A percentile compares a stretch with the other conserved stretches of the same genome.
phyloP scores from a whole-genome alignment of 2,888 invertebrate genomes.

The Machimus rusticus region DNA sequence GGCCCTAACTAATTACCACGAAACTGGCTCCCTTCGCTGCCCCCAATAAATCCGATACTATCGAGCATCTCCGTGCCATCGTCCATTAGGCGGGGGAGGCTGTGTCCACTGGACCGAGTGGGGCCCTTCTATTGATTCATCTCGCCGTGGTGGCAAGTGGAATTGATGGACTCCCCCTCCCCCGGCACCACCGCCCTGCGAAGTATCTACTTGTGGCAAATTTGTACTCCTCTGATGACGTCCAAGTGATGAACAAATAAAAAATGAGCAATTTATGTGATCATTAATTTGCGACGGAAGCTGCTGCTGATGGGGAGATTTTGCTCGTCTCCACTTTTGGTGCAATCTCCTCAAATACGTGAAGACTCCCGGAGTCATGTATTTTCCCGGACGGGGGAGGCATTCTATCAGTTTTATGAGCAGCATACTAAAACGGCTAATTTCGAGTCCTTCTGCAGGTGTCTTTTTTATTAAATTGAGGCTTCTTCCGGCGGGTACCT shows the following conservation, averaged over 20 bases:
- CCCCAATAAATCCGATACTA: background rate
- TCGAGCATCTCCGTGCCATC: background rate
- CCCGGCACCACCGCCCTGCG: background rate
- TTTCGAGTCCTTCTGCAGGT: background rate
- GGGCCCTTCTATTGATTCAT: constrained; percentile 26
- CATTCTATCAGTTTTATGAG: constrained; percentile 4
- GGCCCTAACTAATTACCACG: background rate
- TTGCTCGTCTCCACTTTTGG: background rate
- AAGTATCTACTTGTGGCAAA: constrained; percentile 11
- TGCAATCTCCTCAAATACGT: background rate
- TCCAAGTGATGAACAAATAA: constrained; percentile 41
- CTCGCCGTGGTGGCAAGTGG: background rate
- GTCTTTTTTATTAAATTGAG: constrained; percentile 23
- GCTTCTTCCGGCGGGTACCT: background rate
- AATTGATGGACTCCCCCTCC: background rate
- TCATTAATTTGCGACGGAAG: constrained; percentile 30
- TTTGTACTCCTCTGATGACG: constrained; percentile 17
- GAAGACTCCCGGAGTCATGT: background rate
- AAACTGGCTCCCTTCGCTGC: background rate
- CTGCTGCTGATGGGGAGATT: constrained; percentile 25
- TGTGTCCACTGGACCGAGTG: background rate
- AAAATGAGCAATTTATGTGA: constrained; percentile 42
- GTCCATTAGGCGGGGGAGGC: background rate
- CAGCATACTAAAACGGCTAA: background rate
- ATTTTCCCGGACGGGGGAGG: background rate